A percentile compares a stretch with the other conserved stretches of the same genome.
phyloP scores from a whole-genome alignment of 37 sponge, comb jelly and placozoan genomes.

The Haliclona indistincta region DNA sequence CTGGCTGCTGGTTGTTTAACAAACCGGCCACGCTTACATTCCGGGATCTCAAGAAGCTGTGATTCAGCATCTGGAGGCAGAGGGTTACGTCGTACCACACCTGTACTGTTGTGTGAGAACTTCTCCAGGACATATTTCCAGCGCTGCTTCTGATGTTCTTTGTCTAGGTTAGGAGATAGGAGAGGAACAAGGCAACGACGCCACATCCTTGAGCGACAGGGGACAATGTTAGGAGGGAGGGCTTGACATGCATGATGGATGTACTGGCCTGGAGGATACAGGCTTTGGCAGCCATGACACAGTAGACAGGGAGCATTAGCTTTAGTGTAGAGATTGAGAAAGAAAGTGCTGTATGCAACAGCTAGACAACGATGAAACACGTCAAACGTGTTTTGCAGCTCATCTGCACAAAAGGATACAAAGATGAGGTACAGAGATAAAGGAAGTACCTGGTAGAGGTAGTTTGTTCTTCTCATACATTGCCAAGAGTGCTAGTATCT shows the following conservation, averaged over 20 bases:
- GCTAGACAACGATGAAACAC: constrained; percentile 76
- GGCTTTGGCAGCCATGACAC: constrained; percentile 71
- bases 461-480: constrained; percentile 43
- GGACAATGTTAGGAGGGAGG: constrained; percentile 61
- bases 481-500: constrained; percentile 59
- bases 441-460: constrained; percentile 31
- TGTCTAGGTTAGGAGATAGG: constrained; percentile 68
- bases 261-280: constrained; percentile 78
- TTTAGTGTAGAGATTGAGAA: constrained; percentile 72
- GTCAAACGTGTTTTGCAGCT: constrained; percentile 74
- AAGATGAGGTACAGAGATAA: neutral
- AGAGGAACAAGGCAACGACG: constrained; percentile 70
- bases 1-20: constrained; percentile 34
- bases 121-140: constrained; percentile 79
- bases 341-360: constrained; percentile 74
- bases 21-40: constrained; percentile 71
- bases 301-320: constrained; percentile 77
- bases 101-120: constrained; percentile 62
- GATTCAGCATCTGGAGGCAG: constrained; percentile 46
- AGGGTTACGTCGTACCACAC: constrained; percentile 39
- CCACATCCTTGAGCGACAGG: constrained; percentile 84
- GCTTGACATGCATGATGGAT: constrained; percentile 75
- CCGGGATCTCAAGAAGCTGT: constrained; percentile 68
- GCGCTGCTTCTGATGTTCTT: constrained; percentile 72
- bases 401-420: constrained; percentile 23